These are phyloP conservation scores for Etheostoma nigrum DNA, from an alignment of 2,797 vertebrate species.

Conservation along the genomic window DNA sequence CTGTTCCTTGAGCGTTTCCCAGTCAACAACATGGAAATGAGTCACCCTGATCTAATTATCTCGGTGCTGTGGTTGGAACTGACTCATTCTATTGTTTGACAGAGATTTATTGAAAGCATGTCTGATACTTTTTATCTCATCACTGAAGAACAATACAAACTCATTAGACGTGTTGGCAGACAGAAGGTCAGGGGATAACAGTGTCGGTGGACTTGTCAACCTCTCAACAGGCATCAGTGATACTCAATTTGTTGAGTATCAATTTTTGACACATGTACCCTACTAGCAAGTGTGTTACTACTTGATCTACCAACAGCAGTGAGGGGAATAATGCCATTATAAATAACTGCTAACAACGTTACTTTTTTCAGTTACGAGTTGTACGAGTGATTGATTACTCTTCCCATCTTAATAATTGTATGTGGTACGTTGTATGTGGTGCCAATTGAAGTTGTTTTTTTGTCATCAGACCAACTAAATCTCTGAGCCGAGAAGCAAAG, in stretches of 20 bases:
- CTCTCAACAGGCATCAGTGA: neutral
- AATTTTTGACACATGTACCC: neutral
- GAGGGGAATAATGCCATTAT: too few species aligned
- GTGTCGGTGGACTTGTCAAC: neutral
- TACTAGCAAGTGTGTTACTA: too few species aligned
- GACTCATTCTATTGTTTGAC: neutral
- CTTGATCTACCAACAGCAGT: too few species aligned
- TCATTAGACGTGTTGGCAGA: neutral
- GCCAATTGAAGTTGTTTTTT: too few species aligned
- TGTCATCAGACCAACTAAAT: too few species aligned
- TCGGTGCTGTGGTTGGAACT: neutral
- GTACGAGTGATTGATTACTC: too few species aligned
- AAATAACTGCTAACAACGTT: too few species aligned
- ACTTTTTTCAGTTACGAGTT: too few species aligned
- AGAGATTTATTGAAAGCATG: neutral
- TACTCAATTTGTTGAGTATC: constrained; percentile 6
- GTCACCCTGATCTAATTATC: constrained; percentile 30
- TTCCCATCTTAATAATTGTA: too few species aligned
- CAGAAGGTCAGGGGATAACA: neutral
- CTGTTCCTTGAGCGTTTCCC: too few species aligned
- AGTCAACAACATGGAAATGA: neutral
- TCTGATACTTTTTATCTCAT: neutral
- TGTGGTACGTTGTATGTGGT: too few species aligned
- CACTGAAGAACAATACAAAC: neutral
- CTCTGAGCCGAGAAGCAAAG: too few species aligned